Evolutionary conservation across 2,888 invertebrate genomes (phyloP), one percentile per base, ranked within the genome.

Genomic region (Euphydryas editha): DNA sequence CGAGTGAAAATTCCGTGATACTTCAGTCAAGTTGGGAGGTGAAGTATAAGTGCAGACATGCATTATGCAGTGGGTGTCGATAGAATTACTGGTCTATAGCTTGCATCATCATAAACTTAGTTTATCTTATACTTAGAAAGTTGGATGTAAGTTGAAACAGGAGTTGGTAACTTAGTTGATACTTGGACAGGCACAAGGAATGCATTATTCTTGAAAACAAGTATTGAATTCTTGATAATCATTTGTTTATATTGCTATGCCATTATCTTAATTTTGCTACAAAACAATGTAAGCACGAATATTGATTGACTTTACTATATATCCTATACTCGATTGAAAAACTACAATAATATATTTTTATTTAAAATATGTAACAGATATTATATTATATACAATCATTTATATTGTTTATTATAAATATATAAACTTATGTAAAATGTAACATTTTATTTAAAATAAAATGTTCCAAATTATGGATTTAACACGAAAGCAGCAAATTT

Each of bases 21-120:
- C 65, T 63, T 63, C 59, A 57, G 58, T 59, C 44, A 67, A 72
- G 69, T 59, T 60, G 82, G 79, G 80, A 81, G 79, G 81, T 81
- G 77, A 79, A 77, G 78, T 82, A 81, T 85, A 85, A 87, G 86
- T 86, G 86, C 82, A 81, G 81, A 79, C 82, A 85, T 88, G 86
- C 85, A 87, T 88, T 82, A 88, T 88, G 85, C 84, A 88, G 83
- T 74, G 75, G 76, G 77, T 74, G 81, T 81, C 82, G 81, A 85
- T 85, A 79, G 83, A 82, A 83, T 83, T 83, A 82, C 79, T 77
- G 75, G 73, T 67, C 47, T 72, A 70, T 73, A 73, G 71, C 75
- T 71, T 74, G 78, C 81, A 80, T 81, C 83, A 80, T 80, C 79
- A 78, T 84, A 81, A 85, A 87, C 81, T 85, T 76, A 81, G 83